These are phyloP conservation scores for Brevimyrus niger DNA, from an alignment of 2,113 vertebrate species.

Conservation along the genomic window DNA sequence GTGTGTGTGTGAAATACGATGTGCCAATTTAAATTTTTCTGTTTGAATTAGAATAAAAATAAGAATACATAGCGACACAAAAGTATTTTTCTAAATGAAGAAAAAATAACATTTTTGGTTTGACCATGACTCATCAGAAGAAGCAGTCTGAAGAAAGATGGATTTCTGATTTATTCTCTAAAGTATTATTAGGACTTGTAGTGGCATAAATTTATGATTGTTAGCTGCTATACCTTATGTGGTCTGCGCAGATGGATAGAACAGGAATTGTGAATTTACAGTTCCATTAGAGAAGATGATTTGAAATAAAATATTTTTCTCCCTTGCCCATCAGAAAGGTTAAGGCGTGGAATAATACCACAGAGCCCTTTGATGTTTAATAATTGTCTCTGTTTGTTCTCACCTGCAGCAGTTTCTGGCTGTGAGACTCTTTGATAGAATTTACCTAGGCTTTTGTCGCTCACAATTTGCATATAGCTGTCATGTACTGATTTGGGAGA, in stretches of 20 bases:
- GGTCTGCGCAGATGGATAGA: not conserved
- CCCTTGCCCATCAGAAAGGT: conserved; percentile 22
- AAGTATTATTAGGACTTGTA: not conserved
- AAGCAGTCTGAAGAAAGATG: not conserved
- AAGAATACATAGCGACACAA: not conserved
- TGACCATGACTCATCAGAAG: not conserved
- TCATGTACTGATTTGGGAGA: conserved; percentile 25
- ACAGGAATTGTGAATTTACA: not conserved
- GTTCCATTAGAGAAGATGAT: not conserved
- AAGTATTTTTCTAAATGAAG: not conserved
- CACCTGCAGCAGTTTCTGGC: conserved; percentile 26
- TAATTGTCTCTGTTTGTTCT: conserved; percentile 20
- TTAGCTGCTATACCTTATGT: not conserved
- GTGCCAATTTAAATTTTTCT: not conserved
- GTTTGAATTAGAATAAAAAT: not conserved
- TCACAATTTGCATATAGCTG: conserved; percentile 12
- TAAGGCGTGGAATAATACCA: conserved; percentile 25
- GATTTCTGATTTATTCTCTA: not conserved
- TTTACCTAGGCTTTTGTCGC: conserved; percentile 20
- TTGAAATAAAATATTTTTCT: not conserved
- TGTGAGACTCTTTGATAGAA: conserved; percentile 35
- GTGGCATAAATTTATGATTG: not conserved
- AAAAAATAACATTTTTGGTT: not conserved
- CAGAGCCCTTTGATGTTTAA: conserved; percentile 31
- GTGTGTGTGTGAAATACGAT: not conserved